phyloP scores from a whole-genome alignment of 2,888 invertebrate genomes.

The Drosophila algonquin region DNA sequence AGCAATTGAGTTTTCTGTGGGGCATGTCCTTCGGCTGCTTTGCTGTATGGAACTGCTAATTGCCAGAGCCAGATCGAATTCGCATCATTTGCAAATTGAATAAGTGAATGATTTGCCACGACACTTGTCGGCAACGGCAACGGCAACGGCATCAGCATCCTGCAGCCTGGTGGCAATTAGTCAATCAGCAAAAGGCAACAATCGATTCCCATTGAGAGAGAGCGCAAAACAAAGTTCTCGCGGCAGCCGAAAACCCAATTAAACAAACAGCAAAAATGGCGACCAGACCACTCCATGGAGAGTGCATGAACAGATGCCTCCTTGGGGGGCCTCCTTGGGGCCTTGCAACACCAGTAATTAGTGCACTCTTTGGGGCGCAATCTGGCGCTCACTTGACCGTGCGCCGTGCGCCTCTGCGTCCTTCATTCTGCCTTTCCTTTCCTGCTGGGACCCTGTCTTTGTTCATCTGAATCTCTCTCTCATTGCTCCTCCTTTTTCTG shows the following conservation, averaged over 20 bases:
- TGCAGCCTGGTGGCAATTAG: constrained; percentile 47
- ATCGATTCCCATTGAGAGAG: constrained; percentile 28
- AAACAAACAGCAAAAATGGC: constrained; percentile 30
- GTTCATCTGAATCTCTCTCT: neutral
- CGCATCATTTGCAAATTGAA: constrained; percentile 45
- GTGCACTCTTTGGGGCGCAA: constrained; percentile 54
- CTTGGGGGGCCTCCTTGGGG: neutral
- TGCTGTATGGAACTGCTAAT: constrained; percentile 17
- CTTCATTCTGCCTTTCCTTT: constrained; percentile 9
- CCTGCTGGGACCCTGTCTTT: constrained; percentile 2
- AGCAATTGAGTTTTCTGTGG: constrained; percentile 22
- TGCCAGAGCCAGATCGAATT: constrained; percentile 32
- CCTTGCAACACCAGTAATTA: constrained; percentile 53
- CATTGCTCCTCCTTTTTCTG: constrained; percentile 20
- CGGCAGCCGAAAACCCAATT: constrained; percentile 28
- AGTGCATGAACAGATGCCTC: neutral
- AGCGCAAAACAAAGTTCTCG: constrained; percentile 33
- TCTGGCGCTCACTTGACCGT: constrained; percentile 58
- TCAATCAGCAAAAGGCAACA: constrained; percentile 59
- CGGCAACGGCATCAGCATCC: neutral
- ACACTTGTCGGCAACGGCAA: constrained; percentile 19
- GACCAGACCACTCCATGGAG: constrained; percentile 4
- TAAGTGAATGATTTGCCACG: constrained; percentile 40
- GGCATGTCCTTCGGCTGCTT: too few species aligned
- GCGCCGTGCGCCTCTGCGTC: constrained; percentile 19